Base-by-base conservation (phyloP, 2,888 invertebrate genomes). In the Congeria kusceri region DNA sequence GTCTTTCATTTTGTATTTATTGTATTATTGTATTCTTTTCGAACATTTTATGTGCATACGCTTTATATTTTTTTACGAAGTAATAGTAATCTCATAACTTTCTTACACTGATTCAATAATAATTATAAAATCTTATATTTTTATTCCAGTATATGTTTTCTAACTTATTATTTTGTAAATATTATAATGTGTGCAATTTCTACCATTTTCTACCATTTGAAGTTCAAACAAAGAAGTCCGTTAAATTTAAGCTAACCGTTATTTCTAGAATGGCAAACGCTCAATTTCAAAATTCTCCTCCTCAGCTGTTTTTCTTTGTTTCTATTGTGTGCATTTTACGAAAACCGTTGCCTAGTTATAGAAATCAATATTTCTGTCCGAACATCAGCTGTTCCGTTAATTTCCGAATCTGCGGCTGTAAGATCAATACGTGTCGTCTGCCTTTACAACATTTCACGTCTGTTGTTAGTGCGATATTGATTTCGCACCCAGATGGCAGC, bases 341-440 rank as follows among this genome's bases (percentile, higher is more conserved):
- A 66, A 77, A 79, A 68, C 78, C 78, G 78, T 79, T 79, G 78
- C 78, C 66, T 47, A 39, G 78, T 70, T 47, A 70, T 46, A 23
- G 61, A 65, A 74, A 74, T 74, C 58, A 70, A 70, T 79, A 70
- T 47, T 71, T 47, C 39, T 53, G 32, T n/a, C 67, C 58, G 69
- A 66, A 57, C 53, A 27, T 71, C 67, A 61, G 62, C 63, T 64
- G 65, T 66, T 61, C 53, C 27, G 29, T 49, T 23, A 13, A n/a
- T 18, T 56, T 25, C n/a, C 62, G 39, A 63, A 62, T 69, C 49
- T 49, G 49, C 59, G 53, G 47, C 69, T 46, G 47, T 20, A 39
- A 62, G 71, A 72, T 72, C 71, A 72, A 72, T 72, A 47, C 7
- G 32, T 58, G 58, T 72, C 65, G 71, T 72, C 71, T 53, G 53